Base-by-base conservation (phyloP, 2,113 vertebrate species). In the Lampris incognitus region DNA sequence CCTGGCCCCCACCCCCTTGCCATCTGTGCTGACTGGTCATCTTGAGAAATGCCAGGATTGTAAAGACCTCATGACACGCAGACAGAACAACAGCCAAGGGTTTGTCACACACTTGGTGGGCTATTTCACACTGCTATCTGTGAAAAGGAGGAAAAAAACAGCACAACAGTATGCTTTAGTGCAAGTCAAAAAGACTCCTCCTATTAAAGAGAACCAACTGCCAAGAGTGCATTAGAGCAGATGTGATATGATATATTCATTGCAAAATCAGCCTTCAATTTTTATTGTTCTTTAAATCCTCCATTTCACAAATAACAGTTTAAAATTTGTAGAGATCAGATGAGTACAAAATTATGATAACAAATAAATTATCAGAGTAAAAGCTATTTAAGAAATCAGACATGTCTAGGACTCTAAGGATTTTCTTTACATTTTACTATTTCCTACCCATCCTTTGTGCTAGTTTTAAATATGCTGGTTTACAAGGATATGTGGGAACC, bases 11-110 rank as follows among this genome's bases (percentile, higher is more conserved):
- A 59, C 76, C 60, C 58, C 64, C 48, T 54, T 9, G 9, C 71
- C 79, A 77, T 79, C 83, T 83, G 79, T 69, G 76, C 73, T n/a
- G 55, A 42, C 49, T 69, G 61, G 74, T 64, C 61, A 57, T 67
- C 46, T 44, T 76, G 70, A 78, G 24, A 89, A 74, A 83, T 60
- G 69, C 56, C 48, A 13, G 57, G 41, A 79, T 36, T 38, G 36
- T 57, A 46, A 73, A 7, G 0, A 11, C 56, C 10, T 66, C n/a
- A 37, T 38, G 38, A 42, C 48, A 10, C 9, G 50, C 39, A 13
- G 44, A 46, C 57, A 72, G 11, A 60, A 70, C 56, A 85, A 59
- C 64, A 65, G 37, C 11, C 39, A n/a, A 62, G 74, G 78, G 67
- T 78, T 66, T 70, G 46, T 10, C 62, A 72, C 55, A 74, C 48